Conservation (phyloP, 2,113 vertebrate genomes). For the Gopherus flavomarginatus region DNA sequence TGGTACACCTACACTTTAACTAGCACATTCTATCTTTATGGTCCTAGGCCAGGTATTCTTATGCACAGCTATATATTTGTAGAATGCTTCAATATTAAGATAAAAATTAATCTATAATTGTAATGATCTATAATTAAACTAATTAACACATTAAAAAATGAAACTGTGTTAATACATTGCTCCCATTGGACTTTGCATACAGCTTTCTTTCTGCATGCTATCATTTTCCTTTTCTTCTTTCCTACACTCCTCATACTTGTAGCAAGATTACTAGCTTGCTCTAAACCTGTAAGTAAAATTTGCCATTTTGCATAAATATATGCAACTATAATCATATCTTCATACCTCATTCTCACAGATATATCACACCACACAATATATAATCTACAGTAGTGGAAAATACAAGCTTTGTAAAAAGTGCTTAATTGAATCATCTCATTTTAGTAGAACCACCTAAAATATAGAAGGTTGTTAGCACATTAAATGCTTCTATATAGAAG, state of each 20-base stretch:
- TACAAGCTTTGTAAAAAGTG: neutral
- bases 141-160: neutral
- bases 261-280: neutral
- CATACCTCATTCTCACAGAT: neutral
- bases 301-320: neutral
- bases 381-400: neutral
- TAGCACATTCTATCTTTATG: neutral
- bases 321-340: neutral
- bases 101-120: neutral
- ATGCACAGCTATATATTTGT: neutral
- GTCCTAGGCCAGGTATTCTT: neutral
- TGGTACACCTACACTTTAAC: neutral
- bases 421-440: neutral
- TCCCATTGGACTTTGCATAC: neutral
- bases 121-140: neutral
- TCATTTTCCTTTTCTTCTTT: neutral
- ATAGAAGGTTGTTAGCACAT: neutral
- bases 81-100: neutral
- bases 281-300: neutral
- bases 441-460: neutral
- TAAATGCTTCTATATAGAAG: neutral
- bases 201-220: neutral
- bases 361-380: neutral
- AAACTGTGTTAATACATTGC: neutral
- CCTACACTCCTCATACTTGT: neutral